Evolutionary conservation across 2,888 invertebrate genomes (phyloP).

Genomic region (Steinernema hermaphroditum): DNA sequence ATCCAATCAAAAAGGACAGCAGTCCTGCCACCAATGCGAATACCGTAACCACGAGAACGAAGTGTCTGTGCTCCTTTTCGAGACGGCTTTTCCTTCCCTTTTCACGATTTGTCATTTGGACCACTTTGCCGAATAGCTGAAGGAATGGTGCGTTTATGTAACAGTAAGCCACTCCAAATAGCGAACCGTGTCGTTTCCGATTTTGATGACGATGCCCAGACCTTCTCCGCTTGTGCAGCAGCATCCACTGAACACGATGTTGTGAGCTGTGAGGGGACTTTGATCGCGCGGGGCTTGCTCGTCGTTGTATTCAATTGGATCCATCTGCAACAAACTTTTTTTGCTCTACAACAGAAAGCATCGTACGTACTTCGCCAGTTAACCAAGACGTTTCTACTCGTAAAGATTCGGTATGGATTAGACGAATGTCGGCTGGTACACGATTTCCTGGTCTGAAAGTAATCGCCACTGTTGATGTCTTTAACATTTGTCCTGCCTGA

Average conservation of each 20-base stretch:
- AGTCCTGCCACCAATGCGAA: conserved; percentile 53
- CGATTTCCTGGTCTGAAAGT: conserved; percentile 38
- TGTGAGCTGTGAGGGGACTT: conserved; percentile 42
- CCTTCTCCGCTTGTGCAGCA: conserved; percentile 39
- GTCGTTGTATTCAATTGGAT: conserved; percentile 39
- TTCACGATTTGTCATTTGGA: conserved; percentile 47
- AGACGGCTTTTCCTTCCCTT: conserved; percentile 46
- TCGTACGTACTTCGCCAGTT: conserved; percentile 42
- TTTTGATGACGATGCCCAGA: conserved; percentile 43
- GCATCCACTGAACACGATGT: conserved; percentile 43
- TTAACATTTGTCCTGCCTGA: conserved; percentile 13
- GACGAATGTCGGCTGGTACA: conserved; percentile 41
- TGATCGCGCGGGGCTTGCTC: conserved; percentile 35
- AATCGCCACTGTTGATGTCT: not conserved
- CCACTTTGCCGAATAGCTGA: conserved; percentile 52
- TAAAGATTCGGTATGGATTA: conserved; percentile 38
- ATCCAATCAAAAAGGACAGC: conserved; percentile 49
- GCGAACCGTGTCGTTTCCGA: conserved; percentile 43
- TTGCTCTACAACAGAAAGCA: too few relatives aligned
- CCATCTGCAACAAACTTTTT: too few relatives aligned
- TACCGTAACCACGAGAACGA: conserved; percentile 53
- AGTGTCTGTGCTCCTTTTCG: conserved; percentile 52
- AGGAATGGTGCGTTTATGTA: conserved; percentile 34
- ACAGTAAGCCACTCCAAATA: not conserved
- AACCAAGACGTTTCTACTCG: conserved; percentile 43